These are phyloP conservation scores for Leptodactylus fallax DNA, from an alignment of 2,797 vertebrate species.

Conservation along the genomic window DNA sequence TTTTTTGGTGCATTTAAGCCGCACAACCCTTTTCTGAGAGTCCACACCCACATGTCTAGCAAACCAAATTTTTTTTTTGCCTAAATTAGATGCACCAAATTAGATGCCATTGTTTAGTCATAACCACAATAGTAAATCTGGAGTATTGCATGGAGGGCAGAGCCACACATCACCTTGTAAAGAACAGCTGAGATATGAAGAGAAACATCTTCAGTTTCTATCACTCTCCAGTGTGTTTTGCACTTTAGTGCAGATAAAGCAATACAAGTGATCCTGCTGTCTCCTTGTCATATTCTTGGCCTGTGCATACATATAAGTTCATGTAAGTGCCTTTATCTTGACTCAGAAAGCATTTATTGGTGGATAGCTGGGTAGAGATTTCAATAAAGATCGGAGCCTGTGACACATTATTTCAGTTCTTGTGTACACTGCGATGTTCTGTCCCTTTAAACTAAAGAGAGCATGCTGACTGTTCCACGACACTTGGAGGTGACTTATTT, in stretches of 20 bases:
- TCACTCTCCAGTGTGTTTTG: background rate
- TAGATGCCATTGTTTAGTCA: no score
- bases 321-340: background rate
- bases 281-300: background rate
- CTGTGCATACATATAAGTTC: no score
- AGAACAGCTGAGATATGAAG: no score
- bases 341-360: background rate
- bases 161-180: background rate
- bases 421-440: background rate
- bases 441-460: background rate
- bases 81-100: no score
- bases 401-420: background rate
- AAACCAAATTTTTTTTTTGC: no score
- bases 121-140: no score
- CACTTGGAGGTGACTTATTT: background rate
- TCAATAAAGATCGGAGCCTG: background rate
- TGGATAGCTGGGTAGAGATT: background rate
- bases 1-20: no score
- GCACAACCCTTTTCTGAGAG: no score
- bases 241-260: background rate
- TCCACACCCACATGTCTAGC: no score
- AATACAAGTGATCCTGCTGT: background rate
- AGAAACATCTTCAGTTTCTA: background rate
- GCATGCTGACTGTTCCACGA: background rate
- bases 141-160: background rate